phyloP scores from a whole-genome alignment of 1,140 invertebrate genomes.

The Zaprionus ornatus region DNA sequence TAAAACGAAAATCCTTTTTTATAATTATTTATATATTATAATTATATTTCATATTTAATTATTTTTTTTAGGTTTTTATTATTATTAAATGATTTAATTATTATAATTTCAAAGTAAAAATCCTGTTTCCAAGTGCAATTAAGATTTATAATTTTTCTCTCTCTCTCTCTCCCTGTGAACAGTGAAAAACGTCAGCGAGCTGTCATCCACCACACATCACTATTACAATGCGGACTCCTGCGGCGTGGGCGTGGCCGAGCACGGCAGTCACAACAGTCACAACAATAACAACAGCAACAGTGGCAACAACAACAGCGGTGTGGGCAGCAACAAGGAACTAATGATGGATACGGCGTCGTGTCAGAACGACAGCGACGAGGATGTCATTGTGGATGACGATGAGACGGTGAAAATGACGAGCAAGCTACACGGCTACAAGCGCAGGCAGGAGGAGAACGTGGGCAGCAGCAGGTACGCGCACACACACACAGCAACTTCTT shows the following conservation, averaged over 20 bases:
- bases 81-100: neutral
- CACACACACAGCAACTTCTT: neutral
- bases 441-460: constrained; percentile 72
- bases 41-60: no score
- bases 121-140: no score
- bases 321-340: constrained; percentile 63
- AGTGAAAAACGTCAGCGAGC: constrained; percentile 83
- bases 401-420: constrained; percentile 72
- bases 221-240: constrained; percentile 83
- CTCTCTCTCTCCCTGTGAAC: neutral
- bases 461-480: constrained; percentile 72
- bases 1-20: no score
- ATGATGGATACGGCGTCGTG: constrained; percentile 76
- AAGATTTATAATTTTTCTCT: neutral
- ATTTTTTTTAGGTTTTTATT: no score
- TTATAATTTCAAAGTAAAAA: neutral
- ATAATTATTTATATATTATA: no score
- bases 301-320: constrained; percentile 49
- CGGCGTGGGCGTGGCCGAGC: constrained; percentile 65
- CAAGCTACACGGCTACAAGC: constrained; percentile 59
- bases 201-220: constrained; percentile 83
- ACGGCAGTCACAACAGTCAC: constrained; percentile 54
- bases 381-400: constrained; percentile 82
- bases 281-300: constrained; percentile 46
- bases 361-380: constrained; percentile 82